Evolutionary conservation across 2,888 invertebrate genomes (phyloP).

Genomic region (Coelogynopora nodosa): DNA sequence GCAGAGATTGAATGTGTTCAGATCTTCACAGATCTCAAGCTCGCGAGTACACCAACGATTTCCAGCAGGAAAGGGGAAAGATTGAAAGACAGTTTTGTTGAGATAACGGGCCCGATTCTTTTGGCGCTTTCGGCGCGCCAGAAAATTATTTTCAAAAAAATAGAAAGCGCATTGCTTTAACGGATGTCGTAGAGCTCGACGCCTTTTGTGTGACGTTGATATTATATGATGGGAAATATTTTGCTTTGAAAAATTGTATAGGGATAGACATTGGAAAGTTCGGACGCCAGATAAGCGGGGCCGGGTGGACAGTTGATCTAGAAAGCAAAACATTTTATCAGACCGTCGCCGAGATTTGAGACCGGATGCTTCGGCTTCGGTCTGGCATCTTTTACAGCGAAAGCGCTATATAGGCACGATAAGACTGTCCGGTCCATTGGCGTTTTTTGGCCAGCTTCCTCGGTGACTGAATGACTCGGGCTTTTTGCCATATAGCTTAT

Average conservation of each 20-base stretch:
- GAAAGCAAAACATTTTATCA: background rate
- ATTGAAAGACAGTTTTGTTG: background rate
- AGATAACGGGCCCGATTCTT: background rate
- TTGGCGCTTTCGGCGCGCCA: background rate
- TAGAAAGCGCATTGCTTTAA: background rate
- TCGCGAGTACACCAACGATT: background rate
- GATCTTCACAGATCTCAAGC: background rate
- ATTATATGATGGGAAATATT: background rate
- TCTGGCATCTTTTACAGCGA: background rate
- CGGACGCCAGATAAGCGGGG: background rate
- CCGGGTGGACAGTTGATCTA: background rate
- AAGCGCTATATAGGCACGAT: background rate
- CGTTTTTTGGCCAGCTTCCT: background rate
- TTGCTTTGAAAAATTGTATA: background rate
- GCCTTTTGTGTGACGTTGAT: background rate
- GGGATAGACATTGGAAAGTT: background rate
- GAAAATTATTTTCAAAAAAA: background rate
- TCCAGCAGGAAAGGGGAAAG: background rate
- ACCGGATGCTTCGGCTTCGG: background rate
- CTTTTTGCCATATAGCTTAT: background rate
- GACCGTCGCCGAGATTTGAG: background rate
- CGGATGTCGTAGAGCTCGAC: background rate
- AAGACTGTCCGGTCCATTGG: background rate
- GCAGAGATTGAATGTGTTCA: no score
- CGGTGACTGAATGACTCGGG: background rate